These are phyloP conservation scores for Heterotilapia buettikoferi DNA, from an alignment of 2,113 vertebrate genomes.

Conservation along the genomic window DNA sequence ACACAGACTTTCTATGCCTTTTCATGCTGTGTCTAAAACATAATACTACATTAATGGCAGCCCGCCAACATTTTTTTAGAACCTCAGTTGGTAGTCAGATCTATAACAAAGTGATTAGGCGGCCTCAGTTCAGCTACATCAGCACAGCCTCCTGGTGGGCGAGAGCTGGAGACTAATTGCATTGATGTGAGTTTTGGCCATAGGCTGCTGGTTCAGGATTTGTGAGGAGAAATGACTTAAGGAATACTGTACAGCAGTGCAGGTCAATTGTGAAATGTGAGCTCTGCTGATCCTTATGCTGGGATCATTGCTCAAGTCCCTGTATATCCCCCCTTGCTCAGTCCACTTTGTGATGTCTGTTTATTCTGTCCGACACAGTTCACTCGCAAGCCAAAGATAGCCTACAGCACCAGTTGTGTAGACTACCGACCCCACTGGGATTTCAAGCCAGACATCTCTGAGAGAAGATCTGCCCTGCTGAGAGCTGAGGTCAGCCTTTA, in stretches of 20 bases:
- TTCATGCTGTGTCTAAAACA: neutral
- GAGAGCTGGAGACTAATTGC: constrained; percentile 58
- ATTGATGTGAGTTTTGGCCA: constrained; percentile 27
- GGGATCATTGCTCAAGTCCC: constrained; percentile 21
- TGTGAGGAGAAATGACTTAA: constrained; percentile 47
- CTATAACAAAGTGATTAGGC: constrained; percentile 60
- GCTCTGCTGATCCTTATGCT: constrained; percentile 52
- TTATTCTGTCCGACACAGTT: constrained; percentile 61
- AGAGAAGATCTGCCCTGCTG: constrained; percentile 48
- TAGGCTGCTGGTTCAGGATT: constrained; percentile 35
- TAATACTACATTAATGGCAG: neutral
- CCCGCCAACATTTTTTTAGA: constrained; percentile 8
- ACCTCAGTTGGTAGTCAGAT: constrained; percentile 41
- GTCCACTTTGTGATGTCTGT: neutral
- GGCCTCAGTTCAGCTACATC: constrained; percentile 45
- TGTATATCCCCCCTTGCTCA: neutral
- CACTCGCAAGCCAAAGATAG: constrained; percentile 44
- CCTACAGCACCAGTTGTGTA: constrained; percentile 49
- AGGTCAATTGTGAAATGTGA: constrained; percentile 52
- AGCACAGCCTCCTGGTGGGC: constrained; percentile 45
- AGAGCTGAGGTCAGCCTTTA: constrained; percentile 69
- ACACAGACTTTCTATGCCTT: neutral
- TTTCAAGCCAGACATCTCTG: constrained; percentile 50
- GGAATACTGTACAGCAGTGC: constrained; percentile 42
- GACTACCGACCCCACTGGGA: constrained; percentile 64